These are phyloP conservation scores for Willisornis vidua DNA, from an alignment of 2,113 vertebrate genomes.

Conservation along the genomic window DNA sequence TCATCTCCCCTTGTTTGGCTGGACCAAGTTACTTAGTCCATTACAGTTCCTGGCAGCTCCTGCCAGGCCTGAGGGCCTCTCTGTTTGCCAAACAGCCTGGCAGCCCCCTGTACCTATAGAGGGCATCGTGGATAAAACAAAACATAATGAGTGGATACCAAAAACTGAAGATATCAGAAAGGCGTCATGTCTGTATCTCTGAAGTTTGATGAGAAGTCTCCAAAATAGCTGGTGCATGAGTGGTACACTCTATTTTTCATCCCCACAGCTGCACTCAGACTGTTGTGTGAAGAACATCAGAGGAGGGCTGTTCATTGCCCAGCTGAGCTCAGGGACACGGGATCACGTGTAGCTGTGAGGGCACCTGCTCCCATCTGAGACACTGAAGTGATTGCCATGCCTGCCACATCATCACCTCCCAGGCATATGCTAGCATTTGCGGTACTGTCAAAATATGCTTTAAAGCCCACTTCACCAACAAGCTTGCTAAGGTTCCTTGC, in stretches of 20 bases:
- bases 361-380: background rate
- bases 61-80: background rate
- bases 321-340: rapidly evolving
- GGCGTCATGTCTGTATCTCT: too few species aligned
- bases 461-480: conserved; percentile 24
- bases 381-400: background rate
- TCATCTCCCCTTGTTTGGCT: background rate
- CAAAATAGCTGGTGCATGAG: background rate
- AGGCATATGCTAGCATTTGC: background rate
- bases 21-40: background rate
- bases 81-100: background rate
- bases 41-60: background rate
- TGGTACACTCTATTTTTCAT: rapidly evolving
- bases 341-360: background rate
- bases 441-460: conserved; percentile 37
- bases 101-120: background rate
- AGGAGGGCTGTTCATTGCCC: background rate
- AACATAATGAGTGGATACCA: rapidly evolving
- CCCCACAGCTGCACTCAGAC: background rate
- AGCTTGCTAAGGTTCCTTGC: conserved; percentile 8
- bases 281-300: too few species aligned
- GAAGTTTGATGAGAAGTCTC: background rate
- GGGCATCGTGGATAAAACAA: too few species aligned
- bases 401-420: background rate
- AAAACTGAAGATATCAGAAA: background rate